Evolutionary conservation across 2,113 vertebrate genomes (phyloP).

Genomic region (Oncorhynchus gorbuscha): DNA sequence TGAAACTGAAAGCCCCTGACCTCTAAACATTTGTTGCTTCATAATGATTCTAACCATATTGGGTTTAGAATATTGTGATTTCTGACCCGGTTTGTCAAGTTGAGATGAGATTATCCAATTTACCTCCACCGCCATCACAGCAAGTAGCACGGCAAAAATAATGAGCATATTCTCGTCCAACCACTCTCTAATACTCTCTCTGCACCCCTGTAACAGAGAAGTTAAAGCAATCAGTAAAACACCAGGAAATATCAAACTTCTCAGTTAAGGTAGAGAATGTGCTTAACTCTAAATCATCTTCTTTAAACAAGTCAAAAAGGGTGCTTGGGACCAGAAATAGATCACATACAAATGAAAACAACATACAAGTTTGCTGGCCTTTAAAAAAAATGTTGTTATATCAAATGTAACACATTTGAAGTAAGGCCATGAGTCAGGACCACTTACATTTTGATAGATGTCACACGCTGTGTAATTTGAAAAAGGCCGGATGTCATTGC

Average conservation of each 20-base stretch:
- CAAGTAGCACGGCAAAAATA: conserved; percentile 25
- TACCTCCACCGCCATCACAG: conserved; percentile 46
- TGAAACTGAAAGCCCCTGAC: no score
- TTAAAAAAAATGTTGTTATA: no score
- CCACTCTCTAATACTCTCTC: neutral
- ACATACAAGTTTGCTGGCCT: no score
- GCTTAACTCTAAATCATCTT: no score
- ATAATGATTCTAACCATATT: no score
- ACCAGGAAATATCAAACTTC: neutral
- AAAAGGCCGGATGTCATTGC: rapidly evolving
- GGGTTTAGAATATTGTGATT: no score
- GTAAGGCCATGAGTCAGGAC: neutral
- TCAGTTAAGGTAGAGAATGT: no score
- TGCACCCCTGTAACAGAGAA: conserved; percentile 33
- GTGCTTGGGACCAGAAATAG: no score
- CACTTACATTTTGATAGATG: conserved; percentile 11
- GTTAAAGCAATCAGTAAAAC: neutral
- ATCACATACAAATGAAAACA: no score
- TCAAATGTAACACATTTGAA: no score
- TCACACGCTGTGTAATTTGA: neutral
- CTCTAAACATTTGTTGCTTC: no score
- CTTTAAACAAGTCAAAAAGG: no score
- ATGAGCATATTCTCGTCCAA: conserved; percentile 11
- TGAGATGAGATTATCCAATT: conserved; percentile 6
- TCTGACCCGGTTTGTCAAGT: neutral